Evolutionary conservation across 1,140 invertebrate species (phyloP), one percentile per base, ranked within the genome.

Genomic region (Chlorops oryzae): DNA sequence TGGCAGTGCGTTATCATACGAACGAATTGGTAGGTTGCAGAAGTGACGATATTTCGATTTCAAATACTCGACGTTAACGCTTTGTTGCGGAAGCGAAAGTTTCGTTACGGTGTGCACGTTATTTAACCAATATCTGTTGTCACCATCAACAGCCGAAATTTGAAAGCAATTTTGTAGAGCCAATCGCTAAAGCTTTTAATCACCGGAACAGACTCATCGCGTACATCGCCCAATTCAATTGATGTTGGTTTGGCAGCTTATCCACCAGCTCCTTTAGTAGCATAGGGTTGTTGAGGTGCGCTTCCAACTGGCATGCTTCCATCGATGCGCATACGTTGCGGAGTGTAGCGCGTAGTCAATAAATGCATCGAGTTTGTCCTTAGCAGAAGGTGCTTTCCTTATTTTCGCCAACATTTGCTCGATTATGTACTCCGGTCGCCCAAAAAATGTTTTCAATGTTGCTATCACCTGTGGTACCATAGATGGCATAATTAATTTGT

Each of bases 181-280:
- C n/a, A n/a, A n/a, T n/a, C n/a, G n/a, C n/a, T n/a, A n/a, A n/a
- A n/a, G n/a, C n/a, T n/a, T n/a, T n/a, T n/a, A n/a, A n/a, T n/a
- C n/a, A n/a, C n/a, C n/a, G n/a, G n/a, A n/a, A n/a, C n/a, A n/a
- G n/a, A n/a, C n/a, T n/a, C n/a, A n/a, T n/a, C n/a, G n/a, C n/a
- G n/a, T 27, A 21, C 27, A 49, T 49, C 15, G 47, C 47, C 47
- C 47, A 49, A 40, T 9, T 49, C 13, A 49, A 25, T 32, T 40
- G 27, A 10, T 40, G 47, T 10, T 41, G 27, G n/a, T 28, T 40
- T 17, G 47, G 47, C 22, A 49, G 22, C 18, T 49, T 49, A 35
- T 49, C 37, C 6, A 49, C 25, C 15, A 49, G 21, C 20, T 9
- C 22, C n/a, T 49, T 49, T 3, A 41, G 23, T 12, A 49, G 25